Base-by-base conservation (phyloP, 1,140 invertebrate genomes). In the Spodoptera frugiperda region DNA sequence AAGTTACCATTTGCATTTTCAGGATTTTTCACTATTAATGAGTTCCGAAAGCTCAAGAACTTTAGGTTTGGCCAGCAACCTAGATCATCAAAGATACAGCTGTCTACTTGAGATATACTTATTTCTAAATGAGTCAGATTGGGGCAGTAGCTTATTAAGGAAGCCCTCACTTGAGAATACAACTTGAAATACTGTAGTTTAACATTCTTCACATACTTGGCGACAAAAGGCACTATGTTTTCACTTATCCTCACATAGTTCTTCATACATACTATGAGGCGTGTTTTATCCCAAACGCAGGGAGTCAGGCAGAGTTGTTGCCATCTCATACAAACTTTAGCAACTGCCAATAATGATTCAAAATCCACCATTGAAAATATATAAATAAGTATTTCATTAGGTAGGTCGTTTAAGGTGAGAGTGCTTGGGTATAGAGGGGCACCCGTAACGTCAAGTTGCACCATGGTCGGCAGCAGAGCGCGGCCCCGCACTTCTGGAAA, bases 111-210 rank as follows among this genome's bases (percentile, higher is more conserved):
- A 73, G 94, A 94, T 90, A 94, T 94, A 77, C 93, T 94, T 89
- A 94, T 94, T 91, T 94, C 94, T 91, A 94, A 83, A 82, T 94
- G 90, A 81, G 93, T 94, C 77, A 94, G 86, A 84, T 94, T 94
- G 48, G 94, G 94, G 73, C 94, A 94, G 78, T 93, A 91, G 54
- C 87, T 92, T 74, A 93, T 94, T 68, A 94, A 82, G 81, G 94
- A 93, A 82, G 89, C 83, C 82, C 94, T 89, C 33, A 94, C 91
- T 88, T 94, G 92, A 78, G 89, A 92, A 90, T 94, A 94, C 81
- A 94, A 88, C 82, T 94, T 94, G 77, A 94, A 94, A 89, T 94
- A 94, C 86, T 94, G 94, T 79, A 95, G 84, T 87, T 94, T 95
- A 59, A 95, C 93, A 89, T 94, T 89, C 82, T 94, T 94, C 74